Evolutionary conservation across 2,888 invertebrate species (phyloP).

Genomic region (Meteorus cinctellus): DNA sequence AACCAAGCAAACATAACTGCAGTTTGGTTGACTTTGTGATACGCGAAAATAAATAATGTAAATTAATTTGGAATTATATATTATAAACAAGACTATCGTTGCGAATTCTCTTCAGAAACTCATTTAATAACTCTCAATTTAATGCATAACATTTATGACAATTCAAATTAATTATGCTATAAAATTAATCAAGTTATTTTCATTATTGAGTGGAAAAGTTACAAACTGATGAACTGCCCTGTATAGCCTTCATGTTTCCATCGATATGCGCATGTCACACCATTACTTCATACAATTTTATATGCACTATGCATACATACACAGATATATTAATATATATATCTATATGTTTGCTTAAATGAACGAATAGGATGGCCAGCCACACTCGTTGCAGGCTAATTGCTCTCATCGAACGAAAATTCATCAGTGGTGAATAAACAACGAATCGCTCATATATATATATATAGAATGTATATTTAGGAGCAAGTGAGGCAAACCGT

Average conservation of each 20-base stretch:
- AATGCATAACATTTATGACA: neutral
- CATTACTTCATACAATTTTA: neutral
- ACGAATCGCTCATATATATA: slow-evolving; percentile 23
- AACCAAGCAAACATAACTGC: neutral
- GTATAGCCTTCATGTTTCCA: slow-evolving; percentile 40
- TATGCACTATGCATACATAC: neutral
- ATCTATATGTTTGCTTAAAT: neutral
- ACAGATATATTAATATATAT: neutral
- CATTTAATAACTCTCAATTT: neutral
- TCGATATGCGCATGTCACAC: slow-evolving; percentile 7
- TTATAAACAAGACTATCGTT: neutral
- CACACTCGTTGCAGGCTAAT: slow-evolving; percentile 54
- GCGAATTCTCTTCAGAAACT: neutral
- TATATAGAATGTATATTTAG: neutral
- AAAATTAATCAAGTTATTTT: slow-evolving; percentile 27
- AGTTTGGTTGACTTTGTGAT: neutral
- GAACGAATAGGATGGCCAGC: slow-evolving; percentile 47
- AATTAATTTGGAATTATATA: neutral
- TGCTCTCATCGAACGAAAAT: slow-evolving; percentile 53
- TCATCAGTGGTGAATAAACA: slow-evolving; percentile 55
- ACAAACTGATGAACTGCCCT: slow-evolving; percentile 47
- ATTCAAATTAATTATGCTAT: neutral
- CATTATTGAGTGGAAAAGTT: slow-evolving; percentile 39
- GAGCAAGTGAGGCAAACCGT: too few species aligned
- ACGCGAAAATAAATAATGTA: neutral